phyloP scores from a whole-genome alignment of 1,140 invertebrate species.

The Steinernema khuongi region DNA sequence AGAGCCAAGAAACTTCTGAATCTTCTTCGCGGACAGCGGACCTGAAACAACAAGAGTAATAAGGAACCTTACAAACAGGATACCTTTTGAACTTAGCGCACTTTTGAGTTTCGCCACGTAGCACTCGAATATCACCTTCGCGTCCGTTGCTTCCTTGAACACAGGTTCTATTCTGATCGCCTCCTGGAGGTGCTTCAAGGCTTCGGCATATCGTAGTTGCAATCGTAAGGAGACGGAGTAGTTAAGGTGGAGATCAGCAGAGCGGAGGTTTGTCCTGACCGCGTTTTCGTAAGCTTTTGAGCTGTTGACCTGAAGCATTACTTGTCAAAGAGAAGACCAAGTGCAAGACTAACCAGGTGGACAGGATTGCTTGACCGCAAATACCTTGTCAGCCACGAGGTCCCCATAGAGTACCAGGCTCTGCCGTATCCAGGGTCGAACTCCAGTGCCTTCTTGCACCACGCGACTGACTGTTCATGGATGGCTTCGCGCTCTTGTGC shows the following conservation, averaged over 20 bases:
- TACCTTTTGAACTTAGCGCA: not conserved
- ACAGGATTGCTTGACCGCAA: not conserved
- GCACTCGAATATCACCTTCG: not conserved
- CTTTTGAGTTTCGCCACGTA: not conserved
- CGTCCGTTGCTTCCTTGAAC: not conserved
- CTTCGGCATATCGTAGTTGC: not conserved
- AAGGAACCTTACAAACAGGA: too few species aligned
- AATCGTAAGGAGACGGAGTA: not conserved
- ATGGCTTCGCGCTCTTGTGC: not conserved
- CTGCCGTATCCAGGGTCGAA: not conserved
- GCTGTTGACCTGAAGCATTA: not conserved
- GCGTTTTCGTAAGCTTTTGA: constrained; percentile 12
- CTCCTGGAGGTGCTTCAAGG: not conserved
- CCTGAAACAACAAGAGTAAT: not conserved
- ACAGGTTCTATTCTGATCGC: not conserved
- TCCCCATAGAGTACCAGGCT: constrained; percentile 2
- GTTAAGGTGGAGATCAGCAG: not conserved
- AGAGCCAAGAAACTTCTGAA: not conserved
- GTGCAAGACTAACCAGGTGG: not conserved
- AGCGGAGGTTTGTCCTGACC: not conserved
- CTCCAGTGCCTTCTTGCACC: not conserved
- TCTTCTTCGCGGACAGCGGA: constrained; percentile 3
- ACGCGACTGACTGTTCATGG: not conserved
- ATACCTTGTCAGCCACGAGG: not conserved
- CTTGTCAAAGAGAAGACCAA: not conserved